Conservation (phyloP, 2,888 invertebrate genomes). For the Caenorhabditis sulstoni region DNA sequence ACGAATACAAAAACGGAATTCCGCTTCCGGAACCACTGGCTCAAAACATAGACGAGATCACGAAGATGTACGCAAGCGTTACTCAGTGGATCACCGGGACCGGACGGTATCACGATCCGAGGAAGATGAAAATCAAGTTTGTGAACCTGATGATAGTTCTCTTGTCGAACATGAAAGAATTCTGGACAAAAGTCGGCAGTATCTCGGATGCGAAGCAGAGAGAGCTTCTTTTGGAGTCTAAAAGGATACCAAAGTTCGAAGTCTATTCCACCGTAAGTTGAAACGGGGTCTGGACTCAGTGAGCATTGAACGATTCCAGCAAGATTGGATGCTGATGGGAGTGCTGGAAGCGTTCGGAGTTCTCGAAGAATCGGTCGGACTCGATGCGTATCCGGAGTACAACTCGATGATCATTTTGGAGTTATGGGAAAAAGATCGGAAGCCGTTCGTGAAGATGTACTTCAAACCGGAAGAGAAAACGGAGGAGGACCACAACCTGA, state of each 20-base stretch:
- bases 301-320: too few species aligned
- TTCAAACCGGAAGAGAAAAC: slow-evolving; percentile 43
- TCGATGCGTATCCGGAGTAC: slow-evolving; percentile 39
- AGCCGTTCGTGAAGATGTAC: slow-evolving; percentile 32
- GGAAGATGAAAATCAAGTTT: slow-evolving; percentile 48
- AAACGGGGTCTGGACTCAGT: too few species aligned
- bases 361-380: slow-evolving; percentile 24
- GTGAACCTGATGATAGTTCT: slow-evolving; percentile 27
- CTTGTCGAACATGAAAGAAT: too few species aligned
- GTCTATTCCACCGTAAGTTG: slow-evolving; percentile 46
- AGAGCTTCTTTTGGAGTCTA: background rate
- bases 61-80: slow-evolving; percentile 22
- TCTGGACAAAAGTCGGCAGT: background rate
- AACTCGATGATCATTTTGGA: slow-evolving; percentile 59
- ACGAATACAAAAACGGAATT: slow-evolving; percentile 55
- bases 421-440: slow-evolving; percentile 7
- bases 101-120: slow-evolving; percentile 40
- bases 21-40: slow-evolving; percentile 23
- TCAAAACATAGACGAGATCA: slow-evolving; percentile 21
- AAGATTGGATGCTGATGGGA: slow-evolving; percentile 59
- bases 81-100: slow-evolving; percentile 43
- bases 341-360: slow-evolving; percentile 43
- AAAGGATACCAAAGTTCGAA: slow-evolving; percentile 10
- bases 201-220: too few species aligned
- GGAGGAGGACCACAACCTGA: slow-evolving; percentile 16